Conservation (phyloP, 2,113 vertebrate genomes). For the Ifrita kowaldi region DNA sequence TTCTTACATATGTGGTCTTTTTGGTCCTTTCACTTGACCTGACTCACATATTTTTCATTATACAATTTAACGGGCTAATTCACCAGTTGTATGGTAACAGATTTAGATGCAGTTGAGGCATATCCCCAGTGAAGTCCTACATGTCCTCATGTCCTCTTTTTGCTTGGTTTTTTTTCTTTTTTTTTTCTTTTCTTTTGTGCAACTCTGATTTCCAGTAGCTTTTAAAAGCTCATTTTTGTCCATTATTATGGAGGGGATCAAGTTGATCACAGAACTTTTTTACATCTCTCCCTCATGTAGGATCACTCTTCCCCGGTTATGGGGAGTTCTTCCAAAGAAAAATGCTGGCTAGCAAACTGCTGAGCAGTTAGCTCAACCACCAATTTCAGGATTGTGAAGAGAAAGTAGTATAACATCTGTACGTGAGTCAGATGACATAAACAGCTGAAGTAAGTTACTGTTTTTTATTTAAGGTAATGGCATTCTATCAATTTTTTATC, state of each 20-base stretch:
- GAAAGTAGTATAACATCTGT: neutral
- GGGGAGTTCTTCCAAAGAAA: neutral
- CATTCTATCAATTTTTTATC: neutral
- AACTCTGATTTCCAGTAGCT: neutral
- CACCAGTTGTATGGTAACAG: neutral
- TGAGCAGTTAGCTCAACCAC: neutral
- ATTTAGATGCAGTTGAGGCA: neutral
- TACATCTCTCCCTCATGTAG: neutral
- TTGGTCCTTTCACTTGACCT: neutral
- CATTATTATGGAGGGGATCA: neutral
- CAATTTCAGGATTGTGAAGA: neutral
- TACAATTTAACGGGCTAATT: neutral
- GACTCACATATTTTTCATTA: neutral
- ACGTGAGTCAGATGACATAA: neutral
- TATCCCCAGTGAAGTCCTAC: neutral
- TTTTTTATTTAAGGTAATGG: neutral
- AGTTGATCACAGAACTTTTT: neutral
- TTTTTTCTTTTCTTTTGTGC: too few relatives aligned
- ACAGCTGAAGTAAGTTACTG: rapidly evolving
- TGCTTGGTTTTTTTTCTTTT: neutral
- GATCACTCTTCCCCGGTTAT: neutral
- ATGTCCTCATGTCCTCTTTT: neutral
- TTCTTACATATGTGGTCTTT: neutral
- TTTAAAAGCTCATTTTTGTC: neutral
- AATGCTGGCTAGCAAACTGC: neutral